These are phyloP conservation scores for Bombus vancouverensis DNA, from an alignment of 1,140 invertebrate species.

Conservation along the genomic window DNA sequence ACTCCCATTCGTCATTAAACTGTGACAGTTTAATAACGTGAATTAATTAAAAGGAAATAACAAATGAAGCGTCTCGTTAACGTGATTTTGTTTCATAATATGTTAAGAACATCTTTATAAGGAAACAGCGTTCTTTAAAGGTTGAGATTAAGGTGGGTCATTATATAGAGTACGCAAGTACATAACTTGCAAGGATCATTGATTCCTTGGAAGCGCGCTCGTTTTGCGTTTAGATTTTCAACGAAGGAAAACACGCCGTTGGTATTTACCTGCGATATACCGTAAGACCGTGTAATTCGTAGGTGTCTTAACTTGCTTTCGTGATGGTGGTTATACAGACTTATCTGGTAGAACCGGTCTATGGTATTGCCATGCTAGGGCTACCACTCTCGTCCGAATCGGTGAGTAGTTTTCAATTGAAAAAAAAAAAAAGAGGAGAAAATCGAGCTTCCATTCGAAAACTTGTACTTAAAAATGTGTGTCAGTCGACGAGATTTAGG, in stretches of 20 bases:
- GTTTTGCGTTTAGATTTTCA: constrained; percentile 10
- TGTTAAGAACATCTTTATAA: no score
- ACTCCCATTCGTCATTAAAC: no score
- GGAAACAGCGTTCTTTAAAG: not conserved
- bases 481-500: not conserved
- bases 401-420: constrained; percentile 2
- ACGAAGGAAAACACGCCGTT: not conserved
- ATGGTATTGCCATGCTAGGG: constrained; percentile 40
- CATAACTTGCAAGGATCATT: constrained; percentile 1
- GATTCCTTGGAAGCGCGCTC: not conserved
- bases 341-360: constrained; percentile 71
- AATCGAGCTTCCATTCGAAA: not conserved
- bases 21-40: not conserved
- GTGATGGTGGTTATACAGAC: constrained; percentile 42
- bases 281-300: constrained; percentile 63
- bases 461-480: not conserved
- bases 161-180: not conserved
- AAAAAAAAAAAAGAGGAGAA: constrained; percentile 10
- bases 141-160: not conserved
- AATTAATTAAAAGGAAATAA: not conserved
- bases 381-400: constrained; percentile 40
- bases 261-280: not conserved
- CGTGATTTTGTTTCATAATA: not conserved
- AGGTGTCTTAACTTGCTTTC: constrained; percentile 51
- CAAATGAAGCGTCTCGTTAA: not conserved